phyloP scores from a whole-genome alignment of 2,888 invertebrate species.

The Ennomos quercinarius region DNA sequence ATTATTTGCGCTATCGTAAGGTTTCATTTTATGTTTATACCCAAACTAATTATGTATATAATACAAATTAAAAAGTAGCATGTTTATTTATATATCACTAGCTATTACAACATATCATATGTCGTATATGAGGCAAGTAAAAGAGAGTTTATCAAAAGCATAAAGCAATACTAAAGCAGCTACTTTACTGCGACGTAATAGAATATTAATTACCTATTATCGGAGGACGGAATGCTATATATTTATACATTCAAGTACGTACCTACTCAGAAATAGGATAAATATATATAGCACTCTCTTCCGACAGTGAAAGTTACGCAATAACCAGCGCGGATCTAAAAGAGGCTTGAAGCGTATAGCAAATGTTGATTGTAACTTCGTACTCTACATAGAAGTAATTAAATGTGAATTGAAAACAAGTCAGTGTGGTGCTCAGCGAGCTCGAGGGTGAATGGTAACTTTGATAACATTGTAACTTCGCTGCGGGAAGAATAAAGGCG shows the following conservation, averaged over 20 bases:
- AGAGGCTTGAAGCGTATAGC: conserved; percentile 39
- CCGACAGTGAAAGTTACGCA: conserved; percentile 16
- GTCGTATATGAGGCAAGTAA: no score
- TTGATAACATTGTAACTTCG: conserved; percentile 48
- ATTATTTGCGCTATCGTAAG: no score
- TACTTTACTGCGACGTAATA: conserved; percentile 7
- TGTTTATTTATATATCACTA: no score
- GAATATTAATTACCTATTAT: conserved; percentile 16
- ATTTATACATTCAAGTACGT: conserved; percentile 3
- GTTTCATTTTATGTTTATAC: no score
- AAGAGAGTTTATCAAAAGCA: not conserved
- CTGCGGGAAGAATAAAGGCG: conserved; percentile 39
- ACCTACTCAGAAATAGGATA: conserved; percentile 16
- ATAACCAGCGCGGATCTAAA: conserved; percentile 33
- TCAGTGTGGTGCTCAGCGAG: conserved; percentile 45
- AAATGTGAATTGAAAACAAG: conserved; percentile 66
- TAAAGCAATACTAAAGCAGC: no score
- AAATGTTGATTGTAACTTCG: conserved; percentile 50
- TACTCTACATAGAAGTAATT: conserved; percentile 54
- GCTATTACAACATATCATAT: no score
- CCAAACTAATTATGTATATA: no score
- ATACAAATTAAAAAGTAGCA: no score
- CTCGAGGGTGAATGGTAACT: conserved; percentile 44
- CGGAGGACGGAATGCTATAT: no score
- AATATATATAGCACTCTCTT: conserved; percentile 19